Conservation (phyloP, 2,888 invertebrate genomes). For the Pyrrhia umbra region DNA sequence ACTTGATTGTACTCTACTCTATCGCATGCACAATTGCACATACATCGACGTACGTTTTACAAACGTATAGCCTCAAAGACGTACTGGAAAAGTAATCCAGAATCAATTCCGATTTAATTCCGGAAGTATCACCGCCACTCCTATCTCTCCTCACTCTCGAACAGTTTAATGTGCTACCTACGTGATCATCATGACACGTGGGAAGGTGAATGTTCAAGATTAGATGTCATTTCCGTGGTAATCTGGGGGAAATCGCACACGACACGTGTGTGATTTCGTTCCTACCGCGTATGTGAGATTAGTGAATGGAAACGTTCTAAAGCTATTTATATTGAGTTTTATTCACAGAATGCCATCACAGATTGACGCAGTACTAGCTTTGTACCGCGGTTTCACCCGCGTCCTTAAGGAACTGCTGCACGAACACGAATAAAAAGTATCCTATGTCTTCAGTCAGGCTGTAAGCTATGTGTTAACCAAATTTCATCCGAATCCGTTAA, state of each 20-base stretch:
- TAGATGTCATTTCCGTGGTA: slow-evolving; percentile 53
- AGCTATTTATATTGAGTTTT: too few species aligned
- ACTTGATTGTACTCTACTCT: too few species aligned
- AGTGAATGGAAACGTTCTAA: slow-evolving; percentile 30
- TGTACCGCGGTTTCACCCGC: too few species aligned
- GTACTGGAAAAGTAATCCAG: slow-evolving; percentile 46
- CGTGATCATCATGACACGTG: slow-evolving; percentile 48
- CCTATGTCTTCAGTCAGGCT: too few species aligned
- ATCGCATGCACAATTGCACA: too few species aligned
- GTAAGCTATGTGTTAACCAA: too few species aligned
- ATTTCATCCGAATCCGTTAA: too few species aligned
- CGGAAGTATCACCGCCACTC: slow-evolving; percentile 61
- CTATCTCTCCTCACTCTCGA: slow-evolving; percentile 29
- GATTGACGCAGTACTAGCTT: too few species aligned
- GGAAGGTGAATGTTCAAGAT: slow-evolving; percentile 55
- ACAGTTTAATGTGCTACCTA: slow-evolving; percentile 34
- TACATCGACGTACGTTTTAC: neutral
- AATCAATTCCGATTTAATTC: slow-evolving; percentile 71
- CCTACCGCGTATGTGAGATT: slow-evolving; percentile 21
- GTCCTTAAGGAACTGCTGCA: too few species aligned
- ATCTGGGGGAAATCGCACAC: slow-evolving; percentile 47
- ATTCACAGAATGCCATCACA: too few species aligned
- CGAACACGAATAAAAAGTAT: too few species aligned
- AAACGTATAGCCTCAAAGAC: neutral
- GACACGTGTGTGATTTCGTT: slow-evolving; percentile 37